Base-by-base conservation (phyloP, 1,140 invertebrate species). In the Popillia japonica region DNA sequence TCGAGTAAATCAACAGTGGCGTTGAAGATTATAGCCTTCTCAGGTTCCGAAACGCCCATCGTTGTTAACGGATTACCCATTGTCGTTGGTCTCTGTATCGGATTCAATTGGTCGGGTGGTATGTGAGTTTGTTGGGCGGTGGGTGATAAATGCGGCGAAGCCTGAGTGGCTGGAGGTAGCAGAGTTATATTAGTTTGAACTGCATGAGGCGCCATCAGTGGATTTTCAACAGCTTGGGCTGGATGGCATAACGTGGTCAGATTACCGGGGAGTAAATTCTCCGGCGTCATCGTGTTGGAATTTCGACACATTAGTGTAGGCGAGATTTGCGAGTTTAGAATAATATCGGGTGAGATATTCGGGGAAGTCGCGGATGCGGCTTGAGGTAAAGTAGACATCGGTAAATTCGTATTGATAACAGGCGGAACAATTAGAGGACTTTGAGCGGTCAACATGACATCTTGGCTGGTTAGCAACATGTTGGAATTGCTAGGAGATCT, bases 21-120 rank as follows among this genome's bases (percentile, higher is more conserved):
- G 80, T 91, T 91, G 23, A 92, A 85, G 76, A 92, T 89, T 87
- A 92, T 91, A 55, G 89, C 91, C 83, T 92, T 92, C 76, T 92
- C 91, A 17, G 90, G 89, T n/a, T 92, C 91, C 0, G 90, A 89
- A 40, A 78, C 64, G 4, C 61, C 61, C 61, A 68, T 55, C 14
- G 48, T 48, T 2, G 72, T 22, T 23, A 78, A 42, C 1, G 78
- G 72, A 75, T 78, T 78, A 14, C 14, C 17, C n/a, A 55, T 55
- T n/a, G 48, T 11, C 14, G 20, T 9, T 17, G 75, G 41, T 76
- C 75, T 40, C 55, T 79, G 55, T 27, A 74, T 41, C n/a, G 44
- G n/a, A n/a, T 44, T 48, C 22, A 73, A 41, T 11, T 75, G 78
- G 41, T 59, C 40, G n/a, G 27, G 78, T 10, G n/a, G 27, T 14